Conservation (phyloP, 2,888 invertebrate species). For the Eupithecia abbreviata region DNA sequence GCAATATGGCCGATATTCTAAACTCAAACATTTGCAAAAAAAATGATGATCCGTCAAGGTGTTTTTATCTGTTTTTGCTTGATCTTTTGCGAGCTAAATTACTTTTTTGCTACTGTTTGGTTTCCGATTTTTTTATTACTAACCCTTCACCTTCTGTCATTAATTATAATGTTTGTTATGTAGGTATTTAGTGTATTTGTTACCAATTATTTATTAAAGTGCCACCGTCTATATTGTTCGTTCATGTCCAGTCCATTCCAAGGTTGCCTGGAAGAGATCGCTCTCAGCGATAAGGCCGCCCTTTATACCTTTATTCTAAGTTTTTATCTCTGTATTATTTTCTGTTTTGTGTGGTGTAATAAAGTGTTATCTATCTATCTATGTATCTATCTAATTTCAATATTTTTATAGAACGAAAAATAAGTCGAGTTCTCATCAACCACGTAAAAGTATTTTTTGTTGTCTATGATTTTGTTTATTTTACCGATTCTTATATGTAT, state of each 20-base stretch:
- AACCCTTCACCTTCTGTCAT: constrained; percentile 6
- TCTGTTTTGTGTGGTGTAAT: no score
- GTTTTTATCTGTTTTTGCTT: constrained; percentile 49
- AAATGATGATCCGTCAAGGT: constrained; percentile 63
- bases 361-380: no score
- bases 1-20: constrained; percentile 53
- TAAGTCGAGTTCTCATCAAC: background rate
- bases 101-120: constrained; percentile 32
- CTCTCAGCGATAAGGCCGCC: no score
- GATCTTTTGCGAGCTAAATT: constrained; percentile 34
- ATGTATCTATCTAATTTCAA: no score
- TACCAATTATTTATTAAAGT: no score
- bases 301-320: no score
- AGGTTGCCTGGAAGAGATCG: no score
- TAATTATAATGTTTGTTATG: no score
- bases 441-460: background rate
- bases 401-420: background rate
- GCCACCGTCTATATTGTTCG: no score
- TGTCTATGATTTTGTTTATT: background rate
- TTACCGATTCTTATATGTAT: background rate
- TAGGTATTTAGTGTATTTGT: no score
- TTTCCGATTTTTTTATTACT: constrained; percentile 26
- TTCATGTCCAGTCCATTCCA: no score
- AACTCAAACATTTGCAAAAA: constrained; percentile 57
- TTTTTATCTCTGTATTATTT: no score